phyloP scores from a whole-genome alignment of 2,888 invertebrate species.

The Nebria salina region DNA sequence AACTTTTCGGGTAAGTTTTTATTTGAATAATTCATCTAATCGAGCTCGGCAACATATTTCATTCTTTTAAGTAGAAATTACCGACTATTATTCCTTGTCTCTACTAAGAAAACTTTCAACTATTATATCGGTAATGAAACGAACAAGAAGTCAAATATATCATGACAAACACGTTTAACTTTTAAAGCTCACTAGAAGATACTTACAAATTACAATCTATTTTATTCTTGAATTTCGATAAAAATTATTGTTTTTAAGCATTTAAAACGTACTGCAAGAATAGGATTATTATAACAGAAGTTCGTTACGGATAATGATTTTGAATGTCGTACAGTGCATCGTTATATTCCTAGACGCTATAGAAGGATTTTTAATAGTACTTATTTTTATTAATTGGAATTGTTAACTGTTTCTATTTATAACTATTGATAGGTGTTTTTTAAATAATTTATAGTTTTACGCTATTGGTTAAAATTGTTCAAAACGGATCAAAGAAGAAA shows the following conservation, averaged over 20 bases:
- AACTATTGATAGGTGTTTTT: too few relatives aligned
- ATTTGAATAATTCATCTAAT: constrained; percentile 31
- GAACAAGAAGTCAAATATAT: not conserved
- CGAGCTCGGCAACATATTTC: not conserved
- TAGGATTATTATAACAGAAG: too few relatives aligned
- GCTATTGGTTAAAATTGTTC: not conserved
- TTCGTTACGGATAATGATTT: too few relatives aligned
- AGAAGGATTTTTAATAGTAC: too few relatives aligned
- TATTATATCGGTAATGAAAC: not conserved
- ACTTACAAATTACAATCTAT: not conserved
- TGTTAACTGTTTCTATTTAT: too few relatives aligned
- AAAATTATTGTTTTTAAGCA: too few relatives aligned
- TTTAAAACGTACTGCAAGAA: too few relatives aligned
- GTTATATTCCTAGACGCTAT: too few relatives aligned
- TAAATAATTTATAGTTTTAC: too few relatives aligned
- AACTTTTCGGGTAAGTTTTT: constrained; percentile 35
- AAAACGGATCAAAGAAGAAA: not conserved
- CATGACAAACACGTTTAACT: not conserved
- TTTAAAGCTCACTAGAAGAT: not conserved
- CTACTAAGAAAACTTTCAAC: not conserved
- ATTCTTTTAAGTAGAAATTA: not conserved
- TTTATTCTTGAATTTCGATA: not conserved
- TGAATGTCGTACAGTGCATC: too few relatives aligned
- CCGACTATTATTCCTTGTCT: not conserved
- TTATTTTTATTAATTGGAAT: too few relatives aligned